These are phyloP conservation scores for Teleopsis dalmanni DNA, from an alignment of 1,140 invertebrate species.

Conservation along the genomic window DNA sequence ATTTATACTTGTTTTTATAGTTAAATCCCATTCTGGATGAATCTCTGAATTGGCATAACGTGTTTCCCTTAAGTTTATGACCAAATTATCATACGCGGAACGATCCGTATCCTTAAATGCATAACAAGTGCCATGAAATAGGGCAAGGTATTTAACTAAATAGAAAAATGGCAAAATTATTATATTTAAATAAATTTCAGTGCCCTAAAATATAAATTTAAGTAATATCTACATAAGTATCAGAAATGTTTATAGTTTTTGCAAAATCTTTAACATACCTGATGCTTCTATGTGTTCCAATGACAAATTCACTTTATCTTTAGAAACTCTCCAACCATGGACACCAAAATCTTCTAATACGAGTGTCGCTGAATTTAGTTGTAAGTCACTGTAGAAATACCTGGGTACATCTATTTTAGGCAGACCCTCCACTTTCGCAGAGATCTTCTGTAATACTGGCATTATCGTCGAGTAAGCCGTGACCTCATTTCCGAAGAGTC, in stretches of 20 bases:
- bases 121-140: constrained; percentile 32
- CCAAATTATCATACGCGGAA: constrained; percentile 19
- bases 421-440: constrained; percentile 15
- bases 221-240: background rate
- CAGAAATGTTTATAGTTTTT: background rate
- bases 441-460: constrained; percentile 20
- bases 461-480: constrained; percentile 27
- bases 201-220: background rate
- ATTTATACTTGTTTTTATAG: constrained; percentile 5
- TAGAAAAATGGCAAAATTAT: background rate
- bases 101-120: constrained; percentile 25
- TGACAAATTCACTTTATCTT: constrained; percentile 19
- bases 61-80: constrained; percentile 19
- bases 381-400: constrained; percentile 30
- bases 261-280: constrained; percentile 14
- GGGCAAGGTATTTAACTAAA: constrained; percentile 26
- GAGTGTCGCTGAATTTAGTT: constrained; percentile 14
- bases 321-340: constrained; percentile 26
- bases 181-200: background rate
- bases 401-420: constrained; percentile 24
- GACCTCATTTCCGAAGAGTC: constrained; percentile 31
- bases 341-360: constrained; percentile 29
- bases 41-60: constrained; percentile 14
- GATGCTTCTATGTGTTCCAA: constrained; percentile 17
- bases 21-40: constrained; percentile 14